Percentiles rank a stretch among this genome's conserved stretches.
phyloP scores from a whole-genome alignment of 2,888 invertebrate genomes.

The Gibbula magus region DNA sequence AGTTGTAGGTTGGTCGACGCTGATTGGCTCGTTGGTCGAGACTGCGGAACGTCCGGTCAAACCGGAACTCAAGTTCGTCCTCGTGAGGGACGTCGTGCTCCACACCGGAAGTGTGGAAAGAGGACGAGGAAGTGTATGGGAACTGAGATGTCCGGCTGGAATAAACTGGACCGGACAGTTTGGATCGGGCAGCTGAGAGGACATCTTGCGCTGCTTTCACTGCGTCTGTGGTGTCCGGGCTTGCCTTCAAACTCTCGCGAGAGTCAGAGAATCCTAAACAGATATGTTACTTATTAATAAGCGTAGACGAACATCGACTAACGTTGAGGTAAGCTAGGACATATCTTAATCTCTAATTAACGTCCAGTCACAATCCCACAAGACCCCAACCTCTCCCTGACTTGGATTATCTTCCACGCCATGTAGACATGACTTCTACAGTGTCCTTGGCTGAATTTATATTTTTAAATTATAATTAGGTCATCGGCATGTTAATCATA shows the following conservation, averaged over 20 bases:
- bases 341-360: no score
- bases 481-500: no score
- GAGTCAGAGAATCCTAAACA: slow-evolving; percentile 49
- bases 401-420: no score
- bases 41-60: slow-evolving; percentile 58
- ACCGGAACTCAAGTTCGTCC: slow-evolving; percentile 60
- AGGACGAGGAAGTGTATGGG: slow-evolving; percentile 24
- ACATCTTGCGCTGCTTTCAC: slow-evolving; percentile 49
- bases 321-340: no score
- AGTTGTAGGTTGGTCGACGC: slow-evolving; percentile 25
- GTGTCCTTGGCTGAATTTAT: no score
- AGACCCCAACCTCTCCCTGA: no score
- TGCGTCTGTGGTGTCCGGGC: slow-evolving; percentile 34
- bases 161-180: slow-evolving; percentile 47
- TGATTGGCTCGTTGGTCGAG: slow-evolving; percentile 54
- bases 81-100: slow-evolving; percentile 59
- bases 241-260: slow-evolving; percentile 33
- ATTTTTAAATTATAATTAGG: no score
- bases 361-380: no score
- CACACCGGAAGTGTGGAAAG: slow-evolving; percentile 41
- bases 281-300: neutral
- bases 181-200: slow-evolving; percentile 56
- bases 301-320: no score
- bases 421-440: no score
- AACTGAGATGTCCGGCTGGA: slow-evolving; percentile 35